phyloP scores from a whole-genome alignment of 2,888 invertebrate genomes.

The Plagiodera versicolora region DNA sequence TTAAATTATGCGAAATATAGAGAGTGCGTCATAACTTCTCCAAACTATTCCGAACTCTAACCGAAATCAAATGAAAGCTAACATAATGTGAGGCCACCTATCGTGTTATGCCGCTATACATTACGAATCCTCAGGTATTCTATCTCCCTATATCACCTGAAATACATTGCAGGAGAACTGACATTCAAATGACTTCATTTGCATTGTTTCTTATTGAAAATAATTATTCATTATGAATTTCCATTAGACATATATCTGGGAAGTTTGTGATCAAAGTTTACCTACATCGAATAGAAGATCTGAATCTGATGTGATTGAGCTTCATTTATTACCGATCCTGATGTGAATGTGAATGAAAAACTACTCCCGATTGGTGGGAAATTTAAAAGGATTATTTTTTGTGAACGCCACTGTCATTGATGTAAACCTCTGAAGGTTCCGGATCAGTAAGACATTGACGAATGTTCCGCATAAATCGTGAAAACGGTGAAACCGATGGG shows the following conservation, averaged over 20 bases:
- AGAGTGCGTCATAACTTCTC: not conserved
- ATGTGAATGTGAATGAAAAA: too few species aligned
- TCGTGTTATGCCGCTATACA: not conserved
- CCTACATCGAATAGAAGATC: too few species aligned
- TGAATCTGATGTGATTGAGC: too few species aligned
- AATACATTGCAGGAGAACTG: not conserved
- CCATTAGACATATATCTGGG: too few species aligned
- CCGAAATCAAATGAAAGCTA: not conserved
- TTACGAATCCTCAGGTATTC: not conserved
- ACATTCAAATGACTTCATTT: too few species aligned
- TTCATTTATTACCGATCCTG: too few species aligned
- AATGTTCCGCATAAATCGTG: conserved; percentile 37
- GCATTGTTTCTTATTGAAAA: too few species aligned
- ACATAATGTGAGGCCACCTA: not conserved
- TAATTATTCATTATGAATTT: too few species aligned
- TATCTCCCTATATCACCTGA: not conserved
- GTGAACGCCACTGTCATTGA: not conserved
- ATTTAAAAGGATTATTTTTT: not conserved
- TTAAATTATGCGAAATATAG: not conserved
- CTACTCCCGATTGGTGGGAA: too few species aligned
- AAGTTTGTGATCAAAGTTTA: too few species aligned
- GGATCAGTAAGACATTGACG: conserved; percentile 32
- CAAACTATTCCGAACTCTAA: not conserved
- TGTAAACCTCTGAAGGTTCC: not conserved
- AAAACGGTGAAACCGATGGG: conserved; percentile 30